Base-by-base conservation (phyloP, 2,888 invertebrate species). In the Agonopterix arenella region DNA sequence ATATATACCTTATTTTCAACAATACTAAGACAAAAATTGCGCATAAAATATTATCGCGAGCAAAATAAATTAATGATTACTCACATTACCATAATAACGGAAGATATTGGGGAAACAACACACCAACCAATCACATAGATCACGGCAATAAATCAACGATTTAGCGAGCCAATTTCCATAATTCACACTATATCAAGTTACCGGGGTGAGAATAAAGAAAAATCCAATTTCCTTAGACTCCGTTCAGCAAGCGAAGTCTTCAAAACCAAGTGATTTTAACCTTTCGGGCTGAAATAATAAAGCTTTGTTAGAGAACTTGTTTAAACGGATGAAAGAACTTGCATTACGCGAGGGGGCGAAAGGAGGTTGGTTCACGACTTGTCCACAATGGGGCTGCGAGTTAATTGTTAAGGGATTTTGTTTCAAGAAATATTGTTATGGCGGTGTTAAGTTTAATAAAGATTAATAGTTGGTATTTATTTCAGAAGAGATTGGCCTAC, bases 171-270 rank as follows among this genome's bases (percentile, higher is more conserved):
- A 81, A 86, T 86, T 86, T 85, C 77, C 85, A 88, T 86, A 86
- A 86, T 86, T 86, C 86, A 86, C 80, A 79, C 84, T 80, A 82
- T 85, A 86, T 85, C 85, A 84, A 85, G 80, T 85, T 83, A 82
- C 80, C 68, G 68, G 38, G 68, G 38, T 28, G 38, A 11, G 40
- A 41, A 84, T 83, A 84, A 85, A 84, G 84, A 86, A 86, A 86
- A 85, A 85, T 82, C 84, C 85, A 86, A 88, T 86, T 88, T 86
- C 82, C 85, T 76, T 66, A 62, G 76, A 28, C 28, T 28, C 28
- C 28, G 28, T 28, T 28, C 28, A 5, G 4, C 28, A 28, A 28
- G 7, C 28, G 28, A 28, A 28, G 28, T 28, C 28, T 28, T 28
- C 28, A 5, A 28, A 28, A 28, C 5, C 28, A 28, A 28, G 28